Conservation (phyloP, 2,113 vertebrate genomes). For the Seriola quinqueradiata region DNA sequence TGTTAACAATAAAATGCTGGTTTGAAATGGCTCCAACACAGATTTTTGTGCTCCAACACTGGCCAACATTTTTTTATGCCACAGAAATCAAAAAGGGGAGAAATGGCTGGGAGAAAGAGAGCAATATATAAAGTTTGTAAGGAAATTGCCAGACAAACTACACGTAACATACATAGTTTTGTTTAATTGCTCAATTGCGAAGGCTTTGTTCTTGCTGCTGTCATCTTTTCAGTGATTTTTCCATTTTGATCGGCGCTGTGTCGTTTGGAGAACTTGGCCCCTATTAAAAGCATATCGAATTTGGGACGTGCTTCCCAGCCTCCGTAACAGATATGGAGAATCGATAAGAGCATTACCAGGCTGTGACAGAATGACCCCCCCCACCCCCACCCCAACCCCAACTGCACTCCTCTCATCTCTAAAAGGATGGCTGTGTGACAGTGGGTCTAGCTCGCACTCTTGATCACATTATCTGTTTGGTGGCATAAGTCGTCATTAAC, state of each 20-base stretch:
- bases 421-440: conserved; percentile 77
- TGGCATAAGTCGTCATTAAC: conserved; percentile 58
- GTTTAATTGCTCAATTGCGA: conserved; percentile 68
- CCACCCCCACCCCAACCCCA: conserved; percentile 29
- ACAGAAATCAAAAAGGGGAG: conserved; percentile 75
- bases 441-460: conserved; percentile 50
- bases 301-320: conserved; percentile 77
- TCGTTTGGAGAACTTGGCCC: conserved; percentile 76
- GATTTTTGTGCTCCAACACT: conserved; percentile 72
- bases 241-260: conserved; percentile 71
- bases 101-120: conserved; percentile 53
- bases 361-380: conserved; percentile 74
- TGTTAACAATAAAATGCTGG: conserved; percentile 86
- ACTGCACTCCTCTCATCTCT: conserved; percentile 45
- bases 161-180: conserved; percentile 60
- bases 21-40: conserved; percentile 81
- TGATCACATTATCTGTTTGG: conserved; percentile 70
- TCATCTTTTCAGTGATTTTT: conserved; percentile 70
- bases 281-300: conserved; percentile 86
- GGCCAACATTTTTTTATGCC: conserved; percentile 82
- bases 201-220: conserved; percentile 68
- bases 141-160: conserved; percentile 67
- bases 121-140: conserved; percentile 59
- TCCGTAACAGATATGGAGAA: conserved; percentile 87
- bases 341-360: conserved; percentile 82